These are phyloP conservation scores for Pogoniulus pusillus DNA, from an alignment of 2,797 vertebrate genomes.

Conservation along the genomic window DNA sequence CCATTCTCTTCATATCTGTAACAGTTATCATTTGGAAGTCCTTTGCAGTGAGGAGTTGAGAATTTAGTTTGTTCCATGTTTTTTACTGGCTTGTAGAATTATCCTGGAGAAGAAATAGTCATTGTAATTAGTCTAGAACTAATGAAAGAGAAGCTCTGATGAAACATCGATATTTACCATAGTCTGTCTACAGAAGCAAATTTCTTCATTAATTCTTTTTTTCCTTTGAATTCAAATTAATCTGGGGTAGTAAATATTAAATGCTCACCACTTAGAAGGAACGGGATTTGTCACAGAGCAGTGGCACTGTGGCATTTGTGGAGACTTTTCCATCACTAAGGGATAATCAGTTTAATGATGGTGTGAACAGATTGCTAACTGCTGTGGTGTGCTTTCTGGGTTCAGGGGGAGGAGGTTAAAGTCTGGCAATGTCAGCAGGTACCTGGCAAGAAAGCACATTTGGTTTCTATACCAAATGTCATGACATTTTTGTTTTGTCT, in stretches of 20 bases:
- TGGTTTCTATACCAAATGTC: constrained; percentile 58
- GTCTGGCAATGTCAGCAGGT: constrained; percentile 51
- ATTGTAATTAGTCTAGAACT: constrained; percentile 16
- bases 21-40: background rate
- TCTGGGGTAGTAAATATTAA: background rate
- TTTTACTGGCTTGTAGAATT: constrained; percentile 23
- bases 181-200: background rate
- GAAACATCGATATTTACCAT: constrained; percentile 17
- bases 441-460: constrained; percentile 9
- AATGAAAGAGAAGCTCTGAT: constrained; percentile 24
- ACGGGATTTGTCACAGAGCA: constrained; percentile 25
- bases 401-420: constrained; percentile 16
- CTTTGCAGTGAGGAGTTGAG: background rate
- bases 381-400: constrained; percentile 30
- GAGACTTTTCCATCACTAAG: constrained; percentile 30
- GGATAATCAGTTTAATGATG: constrained; percentile 52
- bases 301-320: constrained; percentile 36
- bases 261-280: background rate
- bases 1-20: background rate
- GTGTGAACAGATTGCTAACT: constrained; percentile 68
- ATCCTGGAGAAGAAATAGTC: background rate
- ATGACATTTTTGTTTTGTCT: constrained; percentile 13
- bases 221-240: constrained; percentile 1
- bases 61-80: background rate
- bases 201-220: background rate